These are phyloP conservation scores for Argentina silus DNA, from an alignment of 2,797 vertebrate genomes.

Conservation along the genomic window DNA sequence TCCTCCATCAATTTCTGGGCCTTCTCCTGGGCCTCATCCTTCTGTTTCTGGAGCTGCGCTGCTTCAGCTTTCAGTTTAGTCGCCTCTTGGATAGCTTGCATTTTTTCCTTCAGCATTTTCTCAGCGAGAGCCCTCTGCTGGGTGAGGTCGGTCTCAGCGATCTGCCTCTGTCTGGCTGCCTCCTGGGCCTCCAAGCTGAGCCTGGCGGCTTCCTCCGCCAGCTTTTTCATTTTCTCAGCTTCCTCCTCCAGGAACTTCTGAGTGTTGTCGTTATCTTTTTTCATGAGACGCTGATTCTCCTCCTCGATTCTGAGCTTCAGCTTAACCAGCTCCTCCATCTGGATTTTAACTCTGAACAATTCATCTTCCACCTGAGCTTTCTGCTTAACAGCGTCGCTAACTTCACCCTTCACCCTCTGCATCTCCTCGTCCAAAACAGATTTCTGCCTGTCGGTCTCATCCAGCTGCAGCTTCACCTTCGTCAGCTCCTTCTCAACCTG, in stretches of 20 bases:
- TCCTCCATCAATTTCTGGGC: slow-evolving; percentile 90
- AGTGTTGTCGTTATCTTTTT: slow-evolving; percentile 88
- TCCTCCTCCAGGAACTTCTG: slow-evolving; percentile 90
- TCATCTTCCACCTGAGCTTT: slow-evolving; percentile 91
- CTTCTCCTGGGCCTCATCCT: slow-evolving; percentile 88
- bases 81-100: slow-evolving; percentile 94
- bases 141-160: slow-evolving; percentile 85
- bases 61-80: slow-evolving; percentile 88
- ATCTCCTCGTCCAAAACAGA: slow-evolving; percentile 89
- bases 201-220: slow-evolving; percentile 90
- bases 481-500: slow-evolving; percentile 90
- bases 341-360: slow-evolving; percentile 85
- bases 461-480: slow-evolving; percentile 85
- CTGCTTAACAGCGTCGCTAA: slow-evolving; percentile 85
- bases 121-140: slow-evolving; percentile 90
- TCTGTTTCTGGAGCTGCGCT: slow-evolving; percentile 90
- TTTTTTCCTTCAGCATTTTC: slow-evolving; percentile 96
- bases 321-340: slow-evolving; percentile 92
- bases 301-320: slow-evolving; percentile 89
- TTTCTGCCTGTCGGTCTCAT: slow-evolving; percentile 93
- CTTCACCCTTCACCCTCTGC: slow-evolving; percentile 91
- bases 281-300: slow-evolving; percentile 86
- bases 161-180: slow-evolving; percentile 85
- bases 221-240: slow-evolving; percentile 92
- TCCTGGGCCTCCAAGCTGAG: slow-evolving; percentile 90